A percentile compares a stretch with the other conserved stretches of the same genome.
Evolutionary conservation across 2,113 vertebrate species (phyloP).

Genomic region (Cariama cristata): DNA sequence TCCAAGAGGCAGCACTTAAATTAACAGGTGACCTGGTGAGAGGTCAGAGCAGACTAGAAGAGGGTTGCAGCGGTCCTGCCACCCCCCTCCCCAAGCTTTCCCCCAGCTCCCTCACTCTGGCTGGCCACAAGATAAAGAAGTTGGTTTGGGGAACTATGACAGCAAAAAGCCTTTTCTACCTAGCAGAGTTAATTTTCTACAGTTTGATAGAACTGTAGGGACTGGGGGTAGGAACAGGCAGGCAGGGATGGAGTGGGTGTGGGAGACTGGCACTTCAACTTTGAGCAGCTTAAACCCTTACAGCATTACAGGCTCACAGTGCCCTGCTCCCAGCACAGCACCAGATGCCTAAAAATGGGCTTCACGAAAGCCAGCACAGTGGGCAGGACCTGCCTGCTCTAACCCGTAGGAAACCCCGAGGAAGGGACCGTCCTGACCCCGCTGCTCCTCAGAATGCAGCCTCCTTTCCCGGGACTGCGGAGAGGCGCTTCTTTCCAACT

Average conservation of each 20-base stretch:
- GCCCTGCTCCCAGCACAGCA: background rate
- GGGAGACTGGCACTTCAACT: background rate
- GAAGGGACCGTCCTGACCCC: background rate
- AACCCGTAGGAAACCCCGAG: background rate
- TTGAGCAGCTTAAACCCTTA: background rate
- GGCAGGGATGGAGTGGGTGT: background rate
- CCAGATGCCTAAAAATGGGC: background rate
- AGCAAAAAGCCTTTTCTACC: background rate
- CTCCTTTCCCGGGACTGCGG: background rate
- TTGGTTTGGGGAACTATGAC: background rate
- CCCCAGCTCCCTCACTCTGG: background rate
- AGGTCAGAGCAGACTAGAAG: background rate
- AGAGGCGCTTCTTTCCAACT: background rate
- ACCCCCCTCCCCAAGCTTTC: background rate
- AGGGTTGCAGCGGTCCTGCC: fast-evolving
- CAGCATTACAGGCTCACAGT: fast-evolving
- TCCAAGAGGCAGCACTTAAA: background rate
- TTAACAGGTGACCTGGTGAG: background rate
- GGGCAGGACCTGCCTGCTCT: background rate
- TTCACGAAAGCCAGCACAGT: background rate
- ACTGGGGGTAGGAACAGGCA: background rate
- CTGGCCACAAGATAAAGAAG: background rate
- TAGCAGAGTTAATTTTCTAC: background rate
- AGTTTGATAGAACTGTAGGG: background rate
- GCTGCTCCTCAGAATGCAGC: background rate